Conservation (phyloP, 2,888 invertebrate species). For the Anthophora plumipes region DNA sequence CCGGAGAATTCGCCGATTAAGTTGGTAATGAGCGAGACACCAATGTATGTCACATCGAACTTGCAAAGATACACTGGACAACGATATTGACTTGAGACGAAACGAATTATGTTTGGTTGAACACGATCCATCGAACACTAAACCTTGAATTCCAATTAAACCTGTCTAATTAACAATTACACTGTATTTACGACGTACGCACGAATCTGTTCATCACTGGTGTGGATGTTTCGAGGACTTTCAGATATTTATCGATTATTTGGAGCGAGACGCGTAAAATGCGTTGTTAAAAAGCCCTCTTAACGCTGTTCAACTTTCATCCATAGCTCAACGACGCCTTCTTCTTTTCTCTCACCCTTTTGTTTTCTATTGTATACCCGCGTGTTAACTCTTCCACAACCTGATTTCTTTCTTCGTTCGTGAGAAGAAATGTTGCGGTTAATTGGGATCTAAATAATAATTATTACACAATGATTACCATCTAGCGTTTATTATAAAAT, state of each 20-base stretch:
- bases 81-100: neutral
- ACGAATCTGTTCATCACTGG: slow-evolving; percentile 3
- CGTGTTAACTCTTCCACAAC: too few species aligned
- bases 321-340: neutral
- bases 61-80: neutral
- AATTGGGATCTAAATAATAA: too few species aligned
- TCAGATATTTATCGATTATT: slow-evolving; percentile 30
- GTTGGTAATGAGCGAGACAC: slow-evolving; percentile 25
- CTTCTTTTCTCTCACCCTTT: neutral
- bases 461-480: too few species aligned
- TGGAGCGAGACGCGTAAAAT: slow-evolving; percentile 14
- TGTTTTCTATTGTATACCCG: neutral
- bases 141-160: slow-evolving; percentile 4
- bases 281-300: neutral
- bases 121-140: neutral
- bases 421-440: too few species aligned
- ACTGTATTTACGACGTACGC: neutral
- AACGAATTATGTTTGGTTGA: too few species aligned
- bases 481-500: too few species aligned
- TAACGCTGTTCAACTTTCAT: slow-evolving; percentile 12
- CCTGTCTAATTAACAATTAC: slow-evolving; percentile 4
- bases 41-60: slow-evolving; percentile 36
- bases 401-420: too few species aligned
- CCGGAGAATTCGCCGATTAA: slow-evolving; percentile 57
- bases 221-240: slow-evolving; percentile 3